Conservation (phyloP, 2,113 vertebrate species). For the Alaudala cheleensis region DNA sequence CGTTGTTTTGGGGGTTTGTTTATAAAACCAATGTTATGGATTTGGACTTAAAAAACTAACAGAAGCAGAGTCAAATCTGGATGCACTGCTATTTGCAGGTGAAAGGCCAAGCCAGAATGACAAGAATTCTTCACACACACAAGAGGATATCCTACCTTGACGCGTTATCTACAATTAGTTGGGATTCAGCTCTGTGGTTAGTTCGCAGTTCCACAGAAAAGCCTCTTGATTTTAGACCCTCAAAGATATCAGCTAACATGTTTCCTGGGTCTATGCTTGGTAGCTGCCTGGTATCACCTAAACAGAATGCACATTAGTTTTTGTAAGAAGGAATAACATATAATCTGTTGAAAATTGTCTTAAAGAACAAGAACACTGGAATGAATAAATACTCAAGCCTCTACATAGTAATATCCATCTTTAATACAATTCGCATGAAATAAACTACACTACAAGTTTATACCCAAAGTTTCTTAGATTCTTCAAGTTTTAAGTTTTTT, state of each 20-base stretch:
- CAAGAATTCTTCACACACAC: neutral
- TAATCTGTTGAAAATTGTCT: neutral
- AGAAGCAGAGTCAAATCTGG: neutral
- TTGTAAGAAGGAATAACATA: neutral
- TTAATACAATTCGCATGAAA: neutral
- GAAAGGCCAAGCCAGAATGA: neutral
- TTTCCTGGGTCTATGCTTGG: conserved; percentile 88
- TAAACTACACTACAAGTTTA: neutral
- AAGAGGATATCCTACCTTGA: conserved; percentile 70
- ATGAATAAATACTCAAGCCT: neutral
- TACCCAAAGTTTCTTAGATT: too few species aligned
- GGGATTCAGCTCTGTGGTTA: conserved; percentile 84
- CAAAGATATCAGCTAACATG: conserved; percentile 78
- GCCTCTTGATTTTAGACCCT: conserved; percentile 65
- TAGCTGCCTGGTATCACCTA: conserved; percentile 85
- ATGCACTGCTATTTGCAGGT: neutral
- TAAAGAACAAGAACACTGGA: neutral
- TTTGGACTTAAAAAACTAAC: neutral
- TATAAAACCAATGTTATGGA: neutral
- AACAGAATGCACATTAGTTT: neutral
- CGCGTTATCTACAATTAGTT: conserved; percentile 83
- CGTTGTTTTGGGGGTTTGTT: neutral
- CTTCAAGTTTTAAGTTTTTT: neutral
- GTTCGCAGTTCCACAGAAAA: conserved; percentile 81
- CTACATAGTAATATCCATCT: neutral